Base-by-base conservation (phyloP, 2,113 vertebrate species). In the Pollimyrus isidori region DNA sequence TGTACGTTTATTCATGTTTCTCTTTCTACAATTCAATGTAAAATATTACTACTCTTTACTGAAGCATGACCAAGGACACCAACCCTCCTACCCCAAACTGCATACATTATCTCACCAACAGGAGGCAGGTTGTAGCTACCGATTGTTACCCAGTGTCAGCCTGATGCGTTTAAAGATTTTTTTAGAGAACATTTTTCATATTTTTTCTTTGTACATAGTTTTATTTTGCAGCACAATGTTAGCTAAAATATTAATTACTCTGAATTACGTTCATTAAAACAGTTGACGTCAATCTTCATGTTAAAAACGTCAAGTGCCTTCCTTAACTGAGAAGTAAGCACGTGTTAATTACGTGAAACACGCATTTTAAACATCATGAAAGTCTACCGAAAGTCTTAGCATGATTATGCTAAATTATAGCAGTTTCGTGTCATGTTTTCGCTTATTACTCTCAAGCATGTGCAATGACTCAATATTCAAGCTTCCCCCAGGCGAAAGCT, bases 71-170 rank as follows among this genome's bases (percentile, higher is more conserved):
- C 35, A 80, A 80, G 15, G 30, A 21, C 30, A 80, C 11, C 0
- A 1, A 69, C 35, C 17, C 73, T 42, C 13, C 4, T 7, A 4
- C 30, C 30, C 30, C 4, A 76, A 10, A 39, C 35, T 35, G 30
- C 15, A 69, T 35, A 82, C 73, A 23, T n/a, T 21, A 69, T 45
- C 7, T 58, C 73, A 73, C 93, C 94, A 88, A 95, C 87, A 94
- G 93, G 93, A 73, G 93, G 92, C 92, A 92, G 91, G 91, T 93
- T 92, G 48, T 15, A 56, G 53, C 53, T 56, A 50, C 50, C 84
- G 26, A 65, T 30, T 76, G 30, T 39, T 76, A 19, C 5, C 69
- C 35, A 42, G 15, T 42, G 69, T 76, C 69, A 76, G 13, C 1
- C 3, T 76, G 69, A 35, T 76, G 6, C 69, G 19, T 13, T 42